Evolutionary conservation across 2,888 invertebrate genomes (phyloP), one percentile per base, ranked within the genome.

Genomic region (Lycia hirtaria): DNA sequence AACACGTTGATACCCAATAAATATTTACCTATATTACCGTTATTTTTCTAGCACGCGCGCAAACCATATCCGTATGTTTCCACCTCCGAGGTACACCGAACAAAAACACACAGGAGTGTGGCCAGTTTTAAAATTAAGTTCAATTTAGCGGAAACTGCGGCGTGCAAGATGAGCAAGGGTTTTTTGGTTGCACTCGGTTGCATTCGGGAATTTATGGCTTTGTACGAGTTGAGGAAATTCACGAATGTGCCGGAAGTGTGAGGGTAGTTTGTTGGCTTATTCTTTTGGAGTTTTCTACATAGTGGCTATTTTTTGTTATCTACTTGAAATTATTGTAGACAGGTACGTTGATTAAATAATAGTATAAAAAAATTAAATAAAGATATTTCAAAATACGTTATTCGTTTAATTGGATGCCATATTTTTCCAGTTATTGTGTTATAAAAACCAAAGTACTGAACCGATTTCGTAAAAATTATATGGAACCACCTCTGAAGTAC

Each of bases 101-200:
- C 83, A 82, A 85, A 85, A 85, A 85, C 80, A 85, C 78, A 77
- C 70, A 59, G 47, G 47, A 47, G 71, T 78, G 75, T 80, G 82
- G 81, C 78, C 82, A 83, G 83, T 85, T 87, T 86, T 82, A 82
- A 83, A 86, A 87, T 84, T 85, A 82, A 81, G 83, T 81, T 78
- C 77, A 82, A 83, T 86, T 85, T 78, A 73, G 78, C 69, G 68
- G 78, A 80, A 83, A 81, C 78, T 77, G 72, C 70, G 73, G 68
- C 71, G 75, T 78, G 72, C 71, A 76, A 77, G 69, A 75, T 66
- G 72, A 73, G 67, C 60, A 67, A 56, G 48, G 68, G 69, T 71
- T 72, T 71, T 72, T 75, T 66, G 62, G 69, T 54, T 72, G 65
- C 67, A 65, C 64, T 61, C 58, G 24, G 44, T 41, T 60, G 47